Conservation (phyloP, 2,888 invertebrate genomes). For the Alcis repandata region DNA sequence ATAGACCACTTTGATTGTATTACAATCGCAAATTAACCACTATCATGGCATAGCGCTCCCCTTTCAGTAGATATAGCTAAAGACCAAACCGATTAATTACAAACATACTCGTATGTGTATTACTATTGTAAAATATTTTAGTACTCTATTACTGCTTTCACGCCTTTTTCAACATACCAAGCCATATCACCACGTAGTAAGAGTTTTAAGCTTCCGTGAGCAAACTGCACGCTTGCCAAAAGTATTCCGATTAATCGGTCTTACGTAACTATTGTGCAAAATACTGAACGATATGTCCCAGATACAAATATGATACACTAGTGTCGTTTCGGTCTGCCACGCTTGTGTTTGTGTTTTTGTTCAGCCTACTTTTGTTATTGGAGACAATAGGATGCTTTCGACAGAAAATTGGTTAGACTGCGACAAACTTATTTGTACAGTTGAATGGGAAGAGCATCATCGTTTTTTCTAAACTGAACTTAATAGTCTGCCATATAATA, state of each 20-base stretch:
- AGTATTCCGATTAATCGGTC: constrained; percentile 54
- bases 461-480: background rate
- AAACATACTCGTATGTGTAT: too few species aligned
- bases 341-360: constrained; percentile 39
- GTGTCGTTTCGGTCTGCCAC: constrained; percentile 52
- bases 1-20: too few species aligned
- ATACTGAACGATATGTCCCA: constrained; percentile 51
- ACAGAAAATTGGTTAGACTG: constrained; percentile 31
- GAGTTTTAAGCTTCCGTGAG: constrained; percentile 50
- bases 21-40: too few species aligned
- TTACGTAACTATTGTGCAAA: constrained; percentile 64
- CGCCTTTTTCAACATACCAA: constrained; percentile 11
- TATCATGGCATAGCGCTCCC: too few species aligned
- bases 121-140: background rate
- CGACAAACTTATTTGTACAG: background rate
- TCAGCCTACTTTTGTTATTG: constrained; percentile 49
- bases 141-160: background rate
- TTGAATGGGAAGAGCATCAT: background rate
- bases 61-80: too few species aligned
- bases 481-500: background rate
- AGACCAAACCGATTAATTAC: too few species aligned
- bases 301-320: constrained; percentile 16
- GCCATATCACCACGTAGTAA: background rate
- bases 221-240: constrained; percentile 51
- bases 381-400: constrained; percentile 46